These are phyloP conservation scores for Eretmocerus hayati DNA, from an alignment of 2,888 invertebrate species.

Conservation along the genomic window DNA sequence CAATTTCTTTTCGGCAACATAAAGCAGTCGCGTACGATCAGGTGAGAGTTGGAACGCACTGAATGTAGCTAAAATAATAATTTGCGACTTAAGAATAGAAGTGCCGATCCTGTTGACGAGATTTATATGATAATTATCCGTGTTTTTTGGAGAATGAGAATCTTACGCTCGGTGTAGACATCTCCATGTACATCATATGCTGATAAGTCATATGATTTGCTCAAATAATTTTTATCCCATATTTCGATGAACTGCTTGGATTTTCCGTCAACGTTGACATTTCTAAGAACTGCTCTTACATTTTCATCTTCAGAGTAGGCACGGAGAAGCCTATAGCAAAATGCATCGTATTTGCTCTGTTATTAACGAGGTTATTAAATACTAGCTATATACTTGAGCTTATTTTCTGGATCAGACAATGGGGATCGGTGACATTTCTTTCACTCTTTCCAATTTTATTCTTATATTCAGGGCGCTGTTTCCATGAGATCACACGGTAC, in stretches of 20 bases:
- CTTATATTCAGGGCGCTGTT: too few relatives aligned
- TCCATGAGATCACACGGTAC: too few relatives aligned
- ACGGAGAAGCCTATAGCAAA: constrained; percentile 53
- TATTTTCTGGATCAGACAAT: too few relatives aligned
- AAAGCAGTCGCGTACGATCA: constrained; percentile 64
- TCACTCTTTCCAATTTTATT: too few relatives aligned
- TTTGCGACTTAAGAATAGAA: not conserved
- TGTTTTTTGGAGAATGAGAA: not conserved
- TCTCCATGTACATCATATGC: constrained; percentile 72
- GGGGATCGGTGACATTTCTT: too few relatives aligned
- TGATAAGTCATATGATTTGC: constrained; percentile 61
- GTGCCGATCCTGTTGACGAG: not conserved
- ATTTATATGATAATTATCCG: not conserved
- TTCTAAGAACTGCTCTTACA: constrained; percentile 57
- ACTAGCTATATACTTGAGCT: too few relatives aligned
- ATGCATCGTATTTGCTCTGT: too few relatives aligned
- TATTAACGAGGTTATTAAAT: too few relatives aligned
- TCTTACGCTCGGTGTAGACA: constrained; percentile 69
- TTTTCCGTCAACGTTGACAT: constrained; percentile 51
- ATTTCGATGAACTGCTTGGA: constrained; percentile 70
- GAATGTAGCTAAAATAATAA: constrained; percentile 55
- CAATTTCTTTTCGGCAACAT: constrained; percentile 75
- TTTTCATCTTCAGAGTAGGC: constrained; percentile 55
- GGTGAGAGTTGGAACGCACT: constrained; percentile 64
- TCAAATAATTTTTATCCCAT: constrained; percentile 56